These are phyloP conservation scores for Alethe castanea DNA, from an alignment of 2,113 vertebrate species.

Conservation along the genomic window DNA sequence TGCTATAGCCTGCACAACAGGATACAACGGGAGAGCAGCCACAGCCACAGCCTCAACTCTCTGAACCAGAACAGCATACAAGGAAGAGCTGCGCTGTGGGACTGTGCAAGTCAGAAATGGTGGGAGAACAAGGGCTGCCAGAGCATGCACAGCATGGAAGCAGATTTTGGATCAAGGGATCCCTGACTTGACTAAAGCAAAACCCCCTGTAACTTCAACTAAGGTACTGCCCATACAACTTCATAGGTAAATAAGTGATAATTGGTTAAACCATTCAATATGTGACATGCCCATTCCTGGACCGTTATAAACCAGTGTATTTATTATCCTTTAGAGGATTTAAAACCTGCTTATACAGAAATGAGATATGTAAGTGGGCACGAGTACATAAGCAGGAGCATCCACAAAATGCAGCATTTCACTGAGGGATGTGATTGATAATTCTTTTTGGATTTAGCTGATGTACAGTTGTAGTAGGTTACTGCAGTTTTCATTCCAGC, in stretches of 20 bases:
- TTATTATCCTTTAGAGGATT: neutral
- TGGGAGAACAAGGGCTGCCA: neutral
- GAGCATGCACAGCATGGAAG: neutral
- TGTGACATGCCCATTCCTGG: neutral
- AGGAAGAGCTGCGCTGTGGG: neutral
- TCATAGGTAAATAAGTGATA: neutral
- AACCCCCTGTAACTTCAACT: accelerated
- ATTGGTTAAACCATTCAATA: neutral
- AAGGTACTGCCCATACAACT: neutral
- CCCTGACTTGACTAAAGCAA: neutral
- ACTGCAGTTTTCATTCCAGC: neutral
- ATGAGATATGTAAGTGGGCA: neutral
- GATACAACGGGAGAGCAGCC: neutral
- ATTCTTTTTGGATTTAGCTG: neutral
- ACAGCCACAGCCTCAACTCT: neutral
- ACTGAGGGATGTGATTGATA: neutral
- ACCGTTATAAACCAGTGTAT: neutral
- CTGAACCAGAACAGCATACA: neutral
- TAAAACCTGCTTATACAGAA: neutral
- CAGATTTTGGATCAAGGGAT: neutral
- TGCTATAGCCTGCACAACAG: neutral
- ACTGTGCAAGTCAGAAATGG: accelerated
- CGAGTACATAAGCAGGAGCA: neutral
- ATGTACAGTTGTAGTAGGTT: neutral
- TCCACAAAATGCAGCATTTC: neutral